Percentiles rank a stretch among this genome's conserved stretches.
These are phyloP conservation scores for Pyxicephalus adspersus DNA, from an alignment of 2,113 vertebrate species.

Conservation along the genomic window DNA sequence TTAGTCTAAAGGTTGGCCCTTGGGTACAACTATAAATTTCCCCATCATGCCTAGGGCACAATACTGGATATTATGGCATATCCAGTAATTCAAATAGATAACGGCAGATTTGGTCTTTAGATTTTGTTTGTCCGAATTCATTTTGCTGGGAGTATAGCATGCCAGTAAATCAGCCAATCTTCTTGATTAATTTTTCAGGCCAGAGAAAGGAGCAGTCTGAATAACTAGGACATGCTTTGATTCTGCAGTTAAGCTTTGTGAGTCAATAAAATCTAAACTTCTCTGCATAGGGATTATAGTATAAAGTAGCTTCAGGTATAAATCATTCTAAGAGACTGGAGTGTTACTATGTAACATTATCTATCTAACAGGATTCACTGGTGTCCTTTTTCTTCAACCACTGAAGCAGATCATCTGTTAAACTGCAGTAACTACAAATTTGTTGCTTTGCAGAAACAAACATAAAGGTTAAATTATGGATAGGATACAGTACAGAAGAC, in stretches of 20 bases:
- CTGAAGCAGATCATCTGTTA: not conserved
- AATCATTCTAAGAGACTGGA: not conserved
- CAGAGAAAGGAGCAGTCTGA: not conserved
- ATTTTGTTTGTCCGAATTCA: no score
- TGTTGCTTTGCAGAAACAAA: not conserved
- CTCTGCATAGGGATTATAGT: constrained; percentile 9
- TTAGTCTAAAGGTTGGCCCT: no score
- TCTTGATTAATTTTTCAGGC: not conserved
- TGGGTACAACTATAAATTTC: no score
- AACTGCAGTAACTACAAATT: not conserved
- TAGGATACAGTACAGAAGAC: no score
- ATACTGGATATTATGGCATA: no score
- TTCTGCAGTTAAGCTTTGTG: constrained; percentile 3
- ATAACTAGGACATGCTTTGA: constrained; percentile 2
- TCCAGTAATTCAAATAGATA: no score
- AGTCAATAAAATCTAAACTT: constrained; percentile 3
- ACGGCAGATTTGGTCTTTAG: no score
- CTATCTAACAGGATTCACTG: not conserved
- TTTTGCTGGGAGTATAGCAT: no score
- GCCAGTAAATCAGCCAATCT: no score
- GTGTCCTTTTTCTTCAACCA: not conserved
- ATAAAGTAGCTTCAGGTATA: constrained; percentile 7
- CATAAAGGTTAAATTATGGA: no score
- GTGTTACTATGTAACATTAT: constrained; percentile 10
- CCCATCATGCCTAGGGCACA: no score